Base-by-base conservation (phyloP, 2,888 invertebrate species). In the Tortrix viridana region DNA sequence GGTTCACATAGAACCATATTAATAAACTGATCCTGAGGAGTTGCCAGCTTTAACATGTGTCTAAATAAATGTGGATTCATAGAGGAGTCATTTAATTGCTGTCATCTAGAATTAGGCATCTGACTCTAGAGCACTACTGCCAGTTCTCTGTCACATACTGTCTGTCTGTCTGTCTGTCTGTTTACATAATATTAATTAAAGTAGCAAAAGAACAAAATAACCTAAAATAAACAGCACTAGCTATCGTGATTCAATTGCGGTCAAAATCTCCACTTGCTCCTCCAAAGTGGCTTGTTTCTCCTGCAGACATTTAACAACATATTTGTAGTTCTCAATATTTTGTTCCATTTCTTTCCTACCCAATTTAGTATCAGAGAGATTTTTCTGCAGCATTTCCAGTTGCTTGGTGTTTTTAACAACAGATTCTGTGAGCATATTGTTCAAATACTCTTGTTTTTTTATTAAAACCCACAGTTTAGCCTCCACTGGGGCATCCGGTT, bases 201-300 rank as follows among this genome's bases (percentile, higher is more conserved):
- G n/a, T n/a, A n/a, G 7, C 9, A 18, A 47, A 48, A 20, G 16
- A 48, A 20, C 18, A 41, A n/a, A n/a, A 41, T 5, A 6, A 6
- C 6, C 14, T n/a, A 1, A 38, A 38, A 12, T 19, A 46, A 22
- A 44, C 49, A 61, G 47, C 26, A n/a, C 14, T 9, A 44, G 14
- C 66, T 83, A 88, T 72, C 88, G 80, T 60, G 90, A 80, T 71
- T 91, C 91, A 37, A 91, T 85, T 65, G 88, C 79, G 66, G 89
- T 86, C 59, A 91, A 71, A 62, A 91, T 90, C 75, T 91, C 89
- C 68, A 91, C 85, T 74, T 91, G 90, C 71, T 91, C 91, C 65
- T 91, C 91, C 60, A 88, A 77, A 26, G 89, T 87, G 5, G 89
- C 84, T 69, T 89, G 86, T 72, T 90, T 91, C 65, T 91, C 91